Percentiles rank a stretch among this genome's conserved stretches.
Evolutionary conservation across 2,113 vertebrate genomes (phyloP).

Genomic region (Deroptyus accipitrinus): DNA sequence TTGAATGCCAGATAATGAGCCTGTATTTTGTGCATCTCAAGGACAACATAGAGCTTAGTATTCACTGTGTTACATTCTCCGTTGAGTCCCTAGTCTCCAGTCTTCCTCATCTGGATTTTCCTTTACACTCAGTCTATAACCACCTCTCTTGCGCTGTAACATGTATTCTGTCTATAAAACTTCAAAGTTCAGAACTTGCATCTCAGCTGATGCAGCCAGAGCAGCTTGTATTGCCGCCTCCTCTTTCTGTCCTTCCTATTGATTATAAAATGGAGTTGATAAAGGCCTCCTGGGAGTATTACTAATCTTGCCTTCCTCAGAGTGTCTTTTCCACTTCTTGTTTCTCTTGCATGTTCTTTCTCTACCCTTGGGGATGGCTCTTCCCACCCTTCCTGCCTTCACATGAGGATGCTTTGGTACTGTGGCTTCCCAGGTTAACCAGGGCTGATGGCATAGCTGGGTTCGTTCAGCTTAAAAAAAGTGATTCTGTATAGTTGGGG

Average conservation of each 20-base stretch:
- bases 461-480: background rate
- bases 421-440: background rate
- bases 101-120: background rate
- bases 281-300: background rate
- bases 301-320: background rate
- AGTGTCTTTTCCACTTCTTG: background rate
- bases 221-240: background rate
- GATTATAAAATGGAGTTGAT: background rate
- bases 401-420: accelerated
- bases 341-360: background rate
- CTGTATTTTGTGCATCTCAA: background rate
- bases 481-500: background rate
- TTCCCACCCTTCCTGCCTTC: background rate
- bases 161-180: accelerated
- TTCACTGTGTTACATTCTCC: background rate
- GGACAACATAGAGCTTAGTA: background rate
- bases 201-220: background rate
- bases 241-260: background rate
- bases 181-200: background rate
- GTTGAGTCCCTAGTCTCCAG: background rate
- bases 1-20: background rate
- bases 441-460: background rate
- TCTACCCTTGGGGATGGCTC: background rate
- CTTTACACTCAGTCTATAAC: background rate
- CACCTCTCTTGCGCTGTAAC: background rate